Evolutionary conservation across 2,797 vertebrate genomes (phyloP), one percentile per base, ranked within the genome.

Genomic region (Alauda arvensis): DNA sequence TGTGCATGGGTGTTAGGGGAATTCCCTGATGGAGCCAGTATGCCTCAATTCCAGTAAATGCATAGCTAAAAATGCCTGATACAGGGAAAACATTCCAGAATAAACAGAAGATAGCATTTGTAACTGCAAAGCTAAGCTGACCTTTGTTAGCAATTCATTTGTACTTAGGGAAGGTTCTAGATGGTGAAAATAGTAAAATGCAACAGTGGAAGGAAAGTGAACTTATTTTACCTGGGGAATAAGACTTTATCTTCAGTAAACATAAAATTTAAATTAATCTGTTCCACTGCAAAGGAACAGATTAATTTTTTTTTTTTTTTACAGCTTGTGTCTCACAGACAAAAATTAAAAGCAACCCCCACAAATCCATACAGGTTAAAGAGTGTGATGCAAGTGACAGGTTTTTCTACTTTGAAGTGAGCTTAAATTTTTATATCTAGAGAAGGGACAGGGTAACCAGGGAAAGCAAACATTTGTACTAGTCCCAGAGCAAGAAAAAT

Each of bases 1-100:
- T 6, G 20, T 49, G 25, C 53, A 70, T 20, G 43, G 17, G 7
- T 67, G 39, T 74, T 82, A 61, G 31, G 19, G 69, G 46, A 88
- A 82, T 89, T 92, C 66, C 77, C 77, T 61, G 46, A 68, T 40
- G 57, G 15, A 82, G 28, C 2, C 40, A 67, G 14, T 28, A 48
- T 48, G 68, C 55, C 68, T 86, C 68, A 70, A 20, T 93, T 95
- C 85, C 89, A 93, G 89, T 92, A 94, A 93, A 84, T n/a, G 15
- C 28, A 86, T 79, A 82, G 34, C 51, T 82, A 65, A 91, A 93
- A 94, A 82, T 46, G 75, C 61, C 76, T 82, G 56, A 69, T 53
- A 39, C 19, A 75, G 37, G 17, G 45, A 80, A 80, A 88, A 81
- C 3, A 42, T 61, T 88, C 67, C 92, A 93, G 37, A 92, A 93